Evolutionary conservation across 2,113 vertebrate genomes (phyloP).

Genomic region (Ptychochromis oligacanthus): DNA sequence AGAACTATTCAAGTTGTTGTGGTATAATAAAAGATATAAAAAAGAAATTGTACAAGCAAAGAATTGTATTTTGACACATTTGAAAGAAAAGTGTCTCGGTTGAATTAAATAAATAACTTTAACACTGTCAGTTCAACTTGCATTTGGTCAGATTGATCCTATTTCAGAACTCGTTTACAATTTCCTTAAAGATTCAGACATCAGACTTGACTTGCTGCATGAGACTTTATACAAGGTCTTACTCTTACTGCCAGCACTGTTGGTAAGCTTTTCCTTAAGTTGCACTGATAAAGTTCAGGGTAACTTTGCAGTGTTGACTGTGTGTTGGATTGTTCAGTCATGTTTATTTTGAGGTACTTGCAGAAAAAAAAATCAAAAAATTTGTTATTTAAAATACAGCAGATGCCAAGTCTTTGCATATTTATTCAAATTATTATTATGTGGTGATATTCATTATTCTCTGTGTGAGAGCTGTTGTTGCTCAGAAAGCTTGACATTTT

Average conservation of each 20-base stretch:
- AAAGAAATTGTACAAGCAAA: background rate
- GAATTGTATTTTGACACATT: background rate
- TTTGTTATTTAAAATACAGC: background rate
- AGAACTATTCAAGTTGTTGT: background rate
- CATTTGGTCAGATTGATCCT: background rate
- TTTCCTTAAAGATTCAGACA: background rate
- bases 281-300: rapidly evolving
- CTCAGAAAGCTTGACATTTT: background rate
- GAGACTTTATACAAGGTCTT: background rate
- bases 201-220: background rate
- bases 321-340: background rate
- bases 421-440: background rate
- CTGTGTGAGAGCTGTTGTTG: background rate
- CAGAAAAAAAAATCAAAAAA: background rate
- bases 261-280: background rate
- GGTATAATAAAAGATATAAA: background rate
- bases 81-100: background rate
- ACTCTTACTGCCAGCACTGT: background rate
- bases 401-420: background rate
- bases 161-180: background rate
- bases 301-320: background rate
- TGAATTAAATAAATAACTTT: background rate
- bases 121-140: background rate
- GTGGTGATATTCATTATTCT: background rate
- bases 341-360: background rate